These are phyloP conservation scores for Pogonophryne albipinna DNA, from an alignment of 2,797 vertebrate species.

Conservation along the genomic window DNA sequence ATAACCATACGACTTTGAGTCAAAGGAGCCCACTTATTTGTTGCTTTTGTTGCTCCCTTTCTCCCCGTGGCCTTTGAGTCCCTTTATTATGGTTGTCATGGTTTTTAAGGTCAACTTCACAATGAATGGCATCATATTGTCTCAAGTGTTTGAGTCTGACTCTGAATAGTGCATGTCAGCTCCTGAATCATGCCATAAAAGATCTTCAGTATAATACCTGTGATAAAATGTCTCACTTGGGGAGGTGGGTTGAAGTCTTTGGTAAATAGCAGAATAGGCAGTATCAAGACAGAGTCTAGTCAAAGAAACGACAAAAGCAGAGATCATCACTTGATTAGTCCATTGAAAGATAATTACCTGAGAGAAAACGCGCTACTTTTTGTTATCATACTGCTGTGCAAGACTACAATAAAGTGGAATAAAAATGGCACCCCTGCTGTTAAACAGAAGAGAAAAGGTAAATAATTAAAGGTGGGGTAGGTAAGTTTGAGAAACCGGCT, in stretches of 20 bases:
- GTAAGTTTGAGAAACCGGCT: too few species aligned
- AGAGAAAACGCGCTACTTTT: too few species aligned
- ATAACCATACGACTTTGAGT: too few species aligned
- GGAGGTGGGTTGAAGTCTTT: neutral
- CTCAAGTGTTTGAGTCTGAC: neutral
- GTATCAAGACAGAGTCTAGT: neutral
- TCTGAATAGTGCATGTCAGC: neutral
- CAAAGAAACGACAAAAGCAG: neutral
- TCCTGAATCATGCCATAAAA: neutral
- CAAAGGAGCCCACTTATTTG: neutral
- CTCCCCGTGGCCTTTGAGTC: neutral
- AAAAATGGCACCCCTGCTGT: too few species aligned
- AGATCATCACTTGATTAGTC: neutral
- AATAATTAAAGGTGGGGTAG: too few species aligned
- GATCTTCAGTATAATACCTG: neutral
- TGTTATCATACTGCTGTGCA: too few species aligned
- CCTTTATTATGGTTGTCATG: neutral
- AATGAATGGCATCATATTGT: neutral
- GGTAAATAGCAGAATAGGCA: neutral
- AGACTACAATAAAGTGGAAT: too few species aligned
- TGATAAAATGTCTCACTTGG: neutral
- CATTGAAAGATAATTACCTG: neutral
- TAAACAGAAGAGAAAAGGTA: too few species aligned
- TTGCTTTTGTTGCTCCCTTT: neutral
- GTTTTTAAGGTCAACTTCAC: neutral